A percentile compares a stretch with the other conserved stretches of the same genome.
phyloP scores from a whole-genome alignment of 2,888 invertebrate genomes.

The Therioaphis trifolii region DNA sequence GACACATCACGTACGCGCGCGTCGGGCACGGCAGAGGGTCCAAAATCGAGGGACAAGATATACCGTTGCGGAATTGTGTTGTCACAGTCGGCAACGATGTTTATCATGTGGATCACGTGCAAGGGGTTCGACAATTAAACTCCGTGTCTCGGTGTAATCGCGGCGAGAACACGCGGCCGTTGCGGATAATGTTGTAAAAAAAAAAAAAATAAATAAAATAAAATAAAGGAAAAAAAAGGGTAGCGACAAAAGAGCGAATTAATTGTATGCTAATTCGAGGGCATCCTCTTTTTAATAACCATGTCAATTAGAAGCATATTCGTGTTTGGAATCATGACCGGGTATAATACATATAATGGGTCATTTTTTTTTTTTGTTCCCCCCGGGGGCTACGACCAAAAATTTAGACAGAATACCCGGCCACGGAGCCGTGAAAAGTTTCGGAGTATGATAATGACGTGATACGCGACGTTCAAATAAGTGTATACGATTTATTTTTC shows the following conservation, averaged over 20 bases:
- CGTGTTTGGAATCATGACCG: constrained; percentile 39
- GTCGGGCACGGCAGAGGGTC: constrained; percentile 6
- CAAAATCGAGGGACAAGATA: constrained; percentile 44
- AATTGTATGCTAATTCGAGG: constrained; percentile 54
- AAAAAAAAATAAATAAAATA: too few species aligned
- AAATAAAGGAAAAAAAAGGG: too few species aligned
- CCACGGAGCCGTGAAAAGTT: too few species aligned
- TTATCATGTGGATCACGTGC: constrained; percentile 58
- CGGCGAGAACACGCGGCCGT: background rate
- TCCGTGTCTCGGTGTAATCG: constrained; percentile 46
- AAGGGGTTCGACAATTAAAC: constrained; percentile 60
- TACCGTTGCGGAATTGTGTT: constrained; percentile 46
- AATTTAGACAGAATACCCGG: constrained; percentile 28
- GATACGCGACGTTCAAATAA: too few species aligned
- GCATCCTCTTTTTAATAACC: constrained; percentile 43
- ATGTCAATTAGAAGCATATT: constrained; percentile 42
- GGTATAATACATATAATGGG: constrained; percentile 3
- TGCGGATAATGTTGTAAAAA: constrained; percentile 18
- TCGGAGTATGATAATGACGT: too few species aligned
- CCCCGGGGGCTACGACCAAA: background rate
- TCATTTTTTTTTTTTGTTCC: too few species aligned
- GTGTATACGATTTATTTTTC: background rate
- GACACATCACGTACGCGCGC: constrained; percentile 57
- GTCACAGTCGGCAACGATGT: constrained; percentile 41
- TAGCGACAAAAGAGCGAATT: constrained; percentile 39